Conservation (phyloP, 1,140 invertebrate genomes). For the Drosophila sproati region DNA sequence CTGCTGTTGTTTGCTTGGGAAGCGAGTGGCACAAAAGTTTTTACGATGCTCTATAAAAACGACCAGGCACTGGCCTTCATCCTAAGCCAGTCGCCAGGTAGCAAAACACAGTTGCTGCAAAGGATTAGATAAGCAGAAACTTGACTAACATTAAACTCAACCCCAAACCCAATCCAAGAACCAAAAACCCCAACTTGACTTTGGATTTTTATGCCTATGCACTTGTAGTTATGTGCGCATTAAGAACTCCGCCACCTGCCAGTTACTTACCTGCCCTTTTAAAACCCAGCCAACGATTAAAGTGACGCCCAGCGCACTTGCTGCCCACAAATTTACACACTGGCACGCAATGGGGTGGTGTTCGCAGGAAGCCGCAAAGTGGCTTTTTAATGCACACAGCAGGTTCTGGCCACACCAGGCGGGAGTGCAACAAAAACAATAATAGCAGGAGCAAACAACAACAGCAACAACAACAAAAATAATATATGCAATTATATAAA, state of each 20-base stretch:
- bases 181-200: slow-evolving; percentile 21
- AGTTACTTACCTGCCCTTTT: slow-evolving; percentile 24
- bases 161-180: slow-evolving; percentile 18
- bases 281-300: slow-evolving; percentile 53
- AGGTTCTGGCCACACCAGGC: slow-evolving; percentile 31
- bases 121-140: slow-evolving; percentile 73
- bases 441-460: slow-evolving; percentile 24
- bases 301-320: slow-evolving; percentile 21
- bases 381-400: slow-evolving; percentile 81
- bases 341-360: slow-evolving; percentile 65
- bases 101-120: slow-evolving; percentile 64
- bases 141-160: slow-evolving; percentile 30
- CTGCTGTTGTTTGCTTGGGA: slow-evolving; percentile 39
- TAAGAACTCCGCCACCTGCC: not conserved
- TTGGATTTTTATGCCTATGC: slow-evolving; percentile 71
- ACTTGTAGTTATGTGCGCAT: slow-evolving; percentile 63
- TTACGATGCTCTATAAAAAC: slow-evolving; percentile 75
- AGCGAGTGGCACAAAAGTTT: slow-evolving; percentile 66
- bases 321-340: slow-evolving; percentile 71
- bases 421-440: slow-evolving; percentile 24
- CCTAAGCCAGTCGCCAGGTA: slow-evolving; percentile 39
- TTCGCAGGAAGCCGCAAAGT: slow-evolving; percentile 79
- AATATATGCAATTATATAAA: slow-evolving; percentile 72
- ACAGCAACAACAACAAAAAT: slow-evolving; percentile 20
- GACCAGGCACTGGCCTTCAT: slow-evolving; percentile 47